Evolutionary conservation across 2,888 invertebrate species (phyloP), one percentile per base, ranked within the genome.

Genomic region (Sarcophaga rosellei): DNA sequence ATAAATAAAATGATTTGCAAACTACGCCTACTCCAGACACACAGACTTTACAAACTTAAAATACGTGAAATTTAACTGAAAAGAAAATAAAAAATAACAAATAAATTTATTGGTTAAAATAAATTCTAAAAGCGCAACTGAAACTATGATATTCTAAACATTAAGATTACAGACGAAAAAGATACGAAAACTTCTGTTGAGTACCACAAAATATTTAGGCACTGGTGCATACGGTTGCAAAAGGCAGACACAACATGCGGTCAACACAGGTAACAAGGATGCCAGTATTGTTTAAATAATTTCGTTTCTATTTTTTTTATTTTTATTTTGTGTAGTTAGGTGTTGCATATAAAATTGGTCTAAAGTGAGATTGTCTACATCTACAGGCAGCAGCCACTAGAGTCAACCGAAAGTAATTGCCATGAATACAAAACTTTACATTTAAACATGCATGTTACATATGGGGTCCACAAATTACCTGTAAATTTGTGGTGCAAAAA

Each of bases 1-100:
- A 66, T 81, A 75, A 84, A 84, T 84, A 84, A 81, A 83, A 84
- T 86, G 69, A 86, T 81, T 84, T 86, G 78, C 74, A 75, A 77
- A 75, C 79, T 70, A 86, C 86, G 86, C 86, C 86, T 86, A 84
- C 86, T 59, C 70, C 69, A 74, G 35, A 35, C 35, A 73, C 82
- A 75, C 73, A 63, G 12, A 77, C 72, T n/a, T 59, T 47, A 59
- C 25, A 69, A 59, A n/a, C 65, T 76, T 72, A 44, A 78, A 63
- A 65, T 75, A 81, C 81, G 79, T 76, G 72, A 76, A 85, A 81
- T 84, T 78, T 73, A 82, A 75, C 65, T 59, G n/a, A 77, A 66
- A 62, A 45, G 35, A 12, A 23, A 20, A 35, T 59, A 65, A 70
- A 63, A 74, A 65, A 68, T 59, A 65, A 70, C 57, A 74, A 65